Evolutionary conservation across 2,797 vertebrate genomes (phyloP).

Genomic region (Thunnus albacares): DNA sequence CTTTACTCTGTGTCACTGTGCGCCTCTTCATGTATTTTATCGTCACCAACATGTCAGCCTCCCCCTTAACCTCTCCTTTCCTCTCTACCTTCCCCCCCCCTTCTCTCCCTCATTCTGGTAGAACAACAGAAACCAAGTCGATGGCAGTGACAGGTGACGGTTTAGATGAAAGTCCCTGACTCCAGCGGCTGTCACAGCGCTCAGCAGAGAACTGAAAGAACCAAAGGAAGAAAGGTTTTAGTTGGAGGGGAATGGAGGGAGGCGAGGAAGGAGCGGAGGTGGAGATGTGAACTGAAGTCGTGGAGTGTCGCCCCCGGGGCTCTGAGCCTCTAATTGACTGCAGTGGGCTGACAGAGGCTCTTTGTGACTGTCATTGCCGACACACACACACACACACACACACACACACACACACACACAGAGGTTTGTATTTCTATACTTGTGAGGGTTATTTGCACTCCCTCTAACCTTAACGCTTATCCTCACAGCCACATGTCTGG

Average conservation of each 20-base stretch:
- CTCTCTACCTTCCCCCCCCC: not conserved
- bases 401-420: not conserved
- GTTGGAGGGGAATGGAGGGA: slow-evolving; percentile 53
- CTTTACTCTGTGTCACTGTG: slow-evolving; percentile 51
- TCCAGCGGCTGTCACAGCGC: slow-evolving; percentile 64
- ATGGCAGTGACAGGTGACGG: slow-evolving; percentile 71
- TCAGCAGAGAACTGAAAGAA: slow-evolving; percentile 50
- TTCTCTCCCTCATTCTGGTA: slow-evolving; percentile 39
- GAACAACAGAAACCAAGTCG: slow-evolving; percentile 66
- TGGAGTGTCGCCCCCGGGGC: slow-evolving; percentile 58
- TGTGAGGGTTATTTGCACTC: slow-evolving; percentile 32
- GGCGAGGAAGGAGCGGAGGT: slow-evolving; percentile 58
- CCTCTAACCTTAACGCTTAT: slow-evolving; percentile 3
- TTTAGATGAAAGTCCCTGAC: slow-evolving; percentile 69
- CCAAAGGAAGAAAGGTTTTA: slow-evolving; percentile 56
- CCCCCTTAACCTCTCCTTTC: slow-evolving; percentile 13
- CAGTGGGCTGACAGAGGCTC: slow-evolving; percentile 62
- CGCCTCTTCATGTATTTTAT: slow-evolving; percentile 55
- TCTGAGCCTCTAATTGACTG: slow-evolving; percentile 73
- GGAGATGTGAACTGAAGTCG: slow-evolving; percentile 65
- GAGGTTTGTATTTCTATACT: slow-evolving; percentile 20
- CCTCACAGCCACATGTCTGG: not conserved
- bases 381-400: slow-evolving; percentile 5
- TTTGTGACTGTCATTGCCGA: slow-evolving; percentile 64
- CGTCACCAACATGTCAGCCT: slow-evolving; percentile 55